Base-by-base conservation (phyloP, 2,113 vertebrate species). In the Megalops atlanticus region DNA sequence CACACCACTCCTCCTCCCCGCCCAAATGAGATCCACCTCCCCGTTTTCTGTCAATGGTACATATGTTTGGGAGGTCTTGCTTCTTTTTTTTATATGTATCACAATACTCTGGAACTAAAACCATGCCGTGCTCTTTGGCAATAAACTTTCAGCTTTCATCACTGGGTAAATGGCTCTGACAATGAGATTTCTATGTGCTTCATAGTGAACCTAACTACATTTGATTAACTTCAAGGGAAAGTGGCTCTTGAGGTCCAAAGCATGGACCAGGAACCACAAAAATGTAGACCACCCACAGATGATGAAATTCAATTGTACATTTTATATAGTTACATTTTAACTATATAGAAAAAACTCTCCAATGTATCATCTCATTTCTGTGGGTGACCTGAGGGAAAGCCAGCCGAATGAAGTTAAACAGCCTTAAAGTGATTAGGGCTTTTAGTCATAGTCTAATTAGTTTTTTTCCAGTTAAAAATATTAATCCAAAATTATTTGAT, bases 161-260 rank as follows among this genome's bases (percentile, higher is more conserved):
- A 49, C 49, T 0, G 86, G 82, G 88, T 89, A 92, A 91, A 88
- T 86, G 86, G 86, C 87, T 88, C 86, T 89, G 89, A 91, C 91
- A 89, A 90, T 82, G 84, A 77, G 85, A 89, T 87, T 82, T 88
- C 89, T 24, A 87, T 75, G 84, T 78, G 86, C 89, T 90, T 91
- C 86, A 86, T 87, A 85, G 91, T 84, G 86, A 88, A 84, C 76
- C 81, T 93, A 94, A 93, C 92, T 90, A 90, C 88, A 85, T 90
- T 88, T 91, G 92, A 93, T 91, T 91, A 91, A 92, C 90, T 91
- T 89, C 86, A 85, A 15, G 24, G 58, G 35, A 68, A 88, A 92
- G 90, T 88, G 88, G 88, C 85, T 91, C 85, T 87, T 83, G 86
- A 84, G 89, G 85, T 92, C 91, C 86, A 85, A 85, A 87, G 86